These are phyloP conservation scores for Drosophila monieri DNA, from an alignment of 2,888 invertebrate species.

Conservation along the genomic window DNA sequence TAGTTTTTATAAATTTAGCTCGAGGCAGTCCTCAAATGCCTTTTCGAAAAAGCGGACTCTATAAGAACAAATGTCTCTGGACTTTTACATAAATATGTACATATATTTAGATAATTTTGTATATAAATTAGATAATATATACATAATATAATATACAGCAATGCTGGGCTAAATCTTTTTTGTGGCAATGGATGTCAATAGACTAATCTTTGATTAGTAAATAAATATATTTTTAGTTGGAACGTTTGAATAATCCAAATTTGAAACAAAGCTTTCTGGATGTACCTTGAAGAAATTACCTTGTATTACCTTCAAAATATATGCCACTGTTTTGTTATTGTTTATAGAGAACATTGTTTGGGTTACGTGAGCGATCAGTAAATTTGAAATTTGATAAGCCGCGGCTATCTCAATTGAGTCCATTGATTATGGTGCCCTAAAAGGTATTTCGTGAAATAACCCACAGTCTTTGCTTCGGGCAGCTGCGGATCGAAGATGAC, in stretches of 20 bases:
- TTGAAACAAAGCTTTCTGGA: not conserved
- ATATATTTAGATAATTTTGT: not conserved
- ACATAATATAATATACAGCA: not conserved
- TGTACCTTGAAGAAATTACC: not conserved
- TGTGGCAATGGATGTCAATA: too few species aligned
- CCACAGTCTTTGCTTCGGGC: constrained; percentile 16
- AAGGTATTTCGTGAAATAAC: not conserved
- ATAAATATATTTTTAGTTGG: not conserved
- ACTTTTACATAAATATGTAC: not conserved
- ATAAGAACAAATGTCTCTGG: not conserved
- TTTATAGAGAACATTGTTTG: constrained; percentile 6
- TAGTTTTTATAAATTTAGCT: not conserved
- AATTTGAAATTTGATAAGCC: constrained; percentile 29
- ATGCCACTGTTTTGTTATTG: not conserved
- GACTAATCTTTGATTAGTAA: too few species aligned
- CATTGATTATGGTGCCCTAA: constrained; percentile 8
- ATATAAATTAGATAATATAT: not conserved
- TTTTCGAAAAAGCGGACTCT: too few species aligned
- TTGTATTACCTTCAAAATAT: not conserved
- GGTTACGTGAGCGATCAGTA: constrained; percentile 12
- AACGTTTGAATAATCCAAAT: not conserved
- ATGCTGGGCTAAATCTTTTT: too few species aligned
- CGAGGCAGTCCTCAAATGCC: too few species aligned
- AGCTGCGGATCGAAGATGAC: constrained; percentile 35
- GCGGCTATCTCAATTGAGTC: constrained; percentile 18